phyloP scores from a whole-genome alignment of 2,888 invertebrate species.

The Mesoligia furuncula region DNA sequence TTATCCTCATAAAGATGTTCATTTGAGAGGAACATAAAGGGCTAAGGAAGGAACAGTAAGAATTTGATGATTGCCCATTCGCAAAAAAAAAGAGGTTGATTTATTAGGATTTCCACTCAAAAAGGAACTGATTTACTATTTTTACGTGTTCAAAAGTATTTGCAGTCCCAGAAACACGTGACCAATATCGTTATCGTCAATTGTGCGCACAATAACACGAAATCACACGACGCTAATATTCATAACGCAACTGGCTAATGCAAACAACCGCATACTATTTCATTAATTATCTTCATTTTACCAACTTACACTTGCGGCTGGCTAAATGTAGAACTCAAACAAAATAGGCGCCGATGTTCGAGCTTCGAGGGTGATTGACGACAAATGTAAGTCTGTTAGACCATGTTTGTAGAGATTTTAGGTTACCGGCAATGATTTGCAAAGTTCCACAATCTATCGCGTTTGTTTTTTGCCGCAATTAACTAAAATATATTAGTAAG shows the following conservation, averaged over 20 bases:
- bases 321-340: conserved; percentile 34
- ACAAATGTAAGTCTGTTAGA: conserved; percentile 26
- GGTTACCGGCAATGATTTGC: conserved; percentile 25
- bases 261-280: conserved; percentile 53
- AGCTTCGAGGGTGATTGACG: neutral
- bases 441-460: conserved; percentile 17
- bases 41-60: too few relatives aligned
- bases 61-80: too few relatives aligned
- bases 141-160: neutral
- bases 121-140: neutral
- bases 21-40: too few relatives aligned
- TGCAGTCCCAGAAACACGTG: neutral
- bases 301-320: conserved; percentile 21
- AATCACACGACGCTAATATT: conserved; percentile 33
- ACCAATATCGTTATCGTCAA: conserved; percentile 41
- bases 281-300: conserved; percentile 51
- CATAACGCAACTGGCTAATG: conserved; percentile 44
- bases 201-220: conserved; percentile 38
- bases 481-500: conserved; percentile 3
- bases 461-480: conserved; percentile 30
- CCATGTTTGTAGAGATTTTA: conserved; percentile 23
- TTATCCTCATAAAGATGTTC: neutral
- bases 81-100: too few relatives aligned
- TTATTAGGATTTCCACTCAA: neutral
- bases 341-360: neutral